phyloP scores from a whole-genome alignment of 2,797 vertebrate genomes.

The Phoebastria nigripes region DNA sequence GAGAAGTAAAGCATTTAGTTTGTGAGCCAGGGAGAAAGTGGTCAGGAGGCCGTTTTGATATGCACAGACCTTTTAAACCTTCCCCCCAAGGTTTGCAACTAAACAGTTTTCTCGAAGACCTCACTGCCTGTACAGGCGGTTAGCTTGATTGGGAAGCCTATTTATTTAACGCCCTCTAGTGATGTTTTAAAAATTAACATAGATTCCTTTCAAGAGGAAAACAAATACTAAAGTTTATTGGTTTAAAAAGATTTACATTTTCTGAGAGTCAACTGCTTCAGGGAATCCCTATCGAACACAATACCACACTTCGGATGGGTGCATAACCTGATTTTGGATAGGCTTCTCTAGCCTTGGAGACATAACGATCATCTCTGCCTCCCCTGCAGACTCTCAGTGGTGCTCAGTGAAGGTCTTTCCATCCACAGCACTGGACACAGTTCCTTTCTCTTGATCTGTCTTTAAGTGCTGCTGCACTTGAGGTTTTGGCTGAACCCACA shows the following conservation, averaged over 20 bases:
- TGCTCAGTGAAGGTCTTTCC: not conserved
- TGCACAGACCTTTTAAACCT: not conserved
- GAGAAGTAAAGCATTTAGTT: not conserved
- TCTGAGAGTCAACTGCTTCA: not conserved
- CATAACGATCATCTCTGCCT: not conserved
- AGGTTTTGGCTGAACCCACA: not conserved
- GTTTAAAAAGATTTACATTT: not conserved
- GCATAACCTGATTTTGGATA: not conserved
- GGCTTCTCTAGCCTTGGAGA: not conserved
- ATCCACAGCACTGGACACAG: not conserved
- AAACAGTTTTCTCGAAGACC: not conserved
- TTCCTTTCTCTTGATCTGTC: not conserved
- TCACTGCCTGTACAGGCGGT: not conserved
- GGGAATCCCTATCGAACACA: not conserved
- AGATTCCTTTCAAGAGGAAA: not conserved
- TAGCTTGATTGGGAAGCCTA: not conserved
- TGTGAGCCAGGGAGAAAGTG: not conserved
- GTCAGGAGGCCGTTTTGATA: not conserved
- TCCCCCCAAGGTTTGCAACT: not conserved
- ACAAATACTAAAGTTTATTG: not conserved
- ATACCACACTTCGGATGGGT: not conserved
- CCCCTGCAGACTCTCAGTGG: not conserved
- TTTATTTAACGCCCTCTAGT: conserved; percentile 37
- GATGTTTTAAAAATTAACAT: not conserved
- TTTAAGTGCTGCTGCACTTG: not conserved